Base-by-base conservation (phyloP, 2,888 invertebrate species). In the Drosophila picticornis region DNA sequence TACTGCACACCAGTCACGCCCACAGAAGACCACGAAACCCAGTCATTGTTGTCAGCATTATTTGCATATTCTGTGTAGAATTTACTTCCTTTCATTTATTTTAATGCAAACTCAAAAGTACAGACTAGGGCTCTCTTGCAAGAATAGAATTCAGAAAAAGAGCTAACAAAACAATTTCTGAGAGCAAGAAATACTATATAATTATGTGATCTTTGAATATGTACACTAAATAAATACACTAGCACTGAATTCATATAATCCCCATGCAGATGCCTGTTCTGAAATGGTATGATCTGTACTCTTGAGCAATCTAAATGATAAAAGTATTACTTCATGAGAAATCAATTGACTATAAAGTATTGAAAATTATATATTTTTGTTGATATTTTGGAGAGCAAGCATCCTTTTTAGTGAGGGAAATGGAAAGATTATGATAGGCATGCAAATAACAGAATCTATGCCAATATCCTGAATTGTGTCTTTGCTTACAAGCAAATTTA, bases 21-120 rank as follows among this genome's bases (percentile, higher is more conserved):
- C 65, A 53, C 22, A 48, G 19, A 7, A 40, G 50, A 64, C 52
- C 52, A 55, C 25, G 50, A 53, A 38, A 66, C 50, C 61, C 36
- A 75, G 75, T 89, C 83, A 78, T 89, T 88, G 83, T 88, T 83
- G 88, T 83, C 77, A 77, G 83, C 86, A 77, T 83, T 88, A 87
- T 87, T 89, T 90, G 84, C 89, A 88, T 89, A 86, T 88, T 83
- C 81, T 83, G 88, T 77, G 77, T 78, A 76, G 77, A 86, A 86
- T 88, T 77, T 80, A 88, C 82, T 87, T 88, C 84, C 82, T 81
- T 84, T 80, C 77, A 75, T 76, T 75, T 76, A 72, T 72, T 81
- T 72, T 57, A 76, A 68, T 81, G 89, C 87, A 87, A 75, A 70
- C 75, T 38, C 78, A 60, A 67, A 68, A 69, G 43, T 56, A 29